Percentiles rank a stretch among this genome's conserved stretches.
phyloP scores from a whole-genome alignment of 2,797 vertebrate species.

The Dallia pectoralis region DNA sequence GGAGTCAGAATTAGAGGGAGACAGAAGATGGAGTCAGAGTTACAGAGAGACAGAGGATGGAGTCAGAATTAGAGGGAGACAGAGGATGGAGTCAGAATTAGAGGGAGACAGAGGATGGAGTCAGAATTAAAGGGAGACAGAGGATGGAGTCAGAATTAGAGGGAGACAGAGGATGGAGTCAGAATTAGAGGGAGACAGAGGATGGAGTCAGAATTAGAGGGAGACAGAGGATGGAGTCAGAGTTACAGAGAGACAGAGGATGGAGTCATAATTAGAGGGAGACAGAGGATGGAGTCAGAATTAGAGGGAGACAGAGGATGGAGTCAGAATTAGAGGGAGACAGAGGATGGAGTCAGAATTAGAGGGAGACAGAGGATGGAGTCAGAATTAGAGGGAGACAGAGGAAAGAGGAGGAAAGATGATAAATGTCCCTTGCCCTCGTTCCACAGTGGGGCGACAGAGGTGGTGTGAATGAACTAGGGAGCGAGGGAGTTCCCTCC shows the following conservation, averaged over 20 bases:
- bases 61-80: too few relatives aligned
- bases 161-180: neutral
- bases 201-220: too few relatives aligned
- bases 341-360: neutral
- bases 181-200: neutral
- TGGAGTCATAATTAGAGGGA: neutral
- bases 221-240: neutral
- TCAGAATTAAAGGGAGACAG: too few relatives aligned
- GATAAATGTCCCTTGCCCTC: neutral
- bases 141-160: too few relatives aligned
- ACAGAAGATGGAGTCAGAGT: too few relatives aligned
- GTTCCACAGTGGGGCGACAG: neutral
- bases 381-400: neutral
- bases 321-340: too few relatives aligned
- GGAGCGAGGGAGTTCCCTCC: constrained; percentile 9
- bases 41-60: neutral
- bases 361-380: neutral
- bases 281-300: too few relatives aligned
- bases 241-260: too few relatives aligned
- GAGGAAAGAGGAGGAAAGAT: neutral
- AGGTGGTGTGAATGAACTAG: neutral
- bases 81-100: neutral
- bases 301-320: neutral
- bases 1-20: neutral
- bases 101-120: neutral